These are phyloP conservation scores for Todiramphus saurophagus DNA, from an alignment of 2,113 vertebrate genomes.

Conservation along the genomic window DNA sequence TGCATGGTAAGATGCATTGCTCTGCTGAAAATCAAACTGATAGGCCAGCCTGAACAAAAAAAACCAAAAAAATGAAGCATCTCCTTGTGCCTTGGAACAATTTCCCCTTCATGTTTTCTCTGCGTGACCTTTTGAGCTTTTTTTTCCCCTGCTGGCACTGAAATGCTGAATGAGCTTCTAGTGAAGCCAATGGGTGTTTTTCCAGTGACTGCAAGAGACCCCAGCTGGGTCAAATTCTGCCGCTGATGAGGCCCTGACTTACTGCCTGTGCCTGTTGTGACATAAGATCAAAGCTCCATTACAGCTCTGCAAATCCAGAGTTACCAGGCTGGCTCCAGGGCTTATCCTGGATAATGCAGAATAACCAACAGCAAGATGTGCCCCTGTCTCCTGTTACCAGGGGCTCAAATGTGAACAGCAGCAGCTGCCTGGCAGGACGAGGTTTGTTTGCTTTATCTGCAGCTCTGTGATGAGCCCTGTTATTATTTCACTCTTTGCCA, in stretches of 20 bases:
- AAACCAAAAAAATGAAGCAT: not conserved
- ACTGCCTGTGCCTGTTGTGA: not conserved
- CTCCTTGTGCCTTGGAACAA: constrained; percentile 9
- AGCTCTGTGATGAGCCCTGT: fast-evolving
- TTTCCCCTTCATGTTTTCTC: constrained; percentile 40
- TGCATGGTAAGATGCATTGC: not conserved
- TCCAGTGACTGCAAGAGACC: not conserved
- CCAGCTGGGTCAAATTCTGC: not conserved
- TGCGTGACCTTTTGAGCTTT: constrained; percentile 29
- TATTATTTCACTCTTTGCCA: not conserved
- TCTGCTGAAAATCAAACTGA: constrained; percentile 6
- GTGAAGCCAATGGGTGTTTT: constrained; percentile 21
- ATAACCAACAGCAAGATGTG: not conserved
- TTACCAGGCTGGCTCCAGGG: not conserved
- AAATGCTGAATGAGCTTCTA: not conserved
- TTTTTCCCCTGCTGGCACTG: not conserved
- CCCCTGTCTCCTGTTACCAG: fast-evolving
- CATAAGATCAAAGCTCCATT: constrained; percentile 9
- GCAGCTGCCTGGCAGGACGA: not conserved
- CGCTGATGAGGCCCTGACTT: not conserved
- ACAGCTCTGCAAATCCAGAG: constrained; percentile 4
- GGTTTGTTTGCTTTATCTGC: not conserved
- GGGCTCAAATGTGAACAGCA: fast-evolving
- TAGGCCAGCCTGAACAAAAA: not conserved
- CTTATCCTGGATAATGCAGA: not conserved